A percentile compares a stretch with the other conserved stretches of the same genome.
Evolutionary conservation across 2,797 vertebrate species (phyloP).

Genomic region (Pseudochaenichthys georgianus): DNA sequence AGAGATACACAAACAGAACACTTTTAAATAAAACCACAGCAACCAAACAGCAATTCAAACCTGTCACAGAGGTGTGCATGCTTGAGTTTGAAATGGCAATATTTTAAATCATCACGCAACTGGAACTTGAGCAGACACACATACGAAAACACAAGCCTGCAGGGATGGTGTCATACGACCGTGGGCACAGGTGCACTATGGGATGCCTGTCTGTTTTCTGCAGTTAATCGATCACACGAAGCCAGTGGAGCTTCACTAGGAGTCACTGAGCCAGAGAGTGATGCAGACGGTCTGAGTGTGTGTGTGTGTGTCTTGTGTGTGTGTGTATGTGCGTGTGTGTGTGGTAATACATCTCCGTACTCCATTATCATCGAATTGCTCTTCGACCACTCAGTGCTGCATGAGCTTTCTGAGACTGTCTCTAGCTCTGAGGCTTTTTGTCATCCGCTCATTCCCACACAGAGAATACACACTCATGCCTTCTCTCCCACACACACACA

Average conservation of each 20-base stretch:
- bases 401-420: conserved; percentile 53
- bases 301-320: conserved; percentile 4
- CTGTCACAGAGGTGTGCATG: conserved; percentile 55
- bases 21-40: conserved; percentile 4
- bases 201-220: conserved; percentile 73
- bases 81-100: conserved; percentile 38
- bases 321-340: conserved; percentile 14
- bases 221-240: conserved; percentile 79
- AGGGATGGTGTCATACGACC: conserved; percentile 55
- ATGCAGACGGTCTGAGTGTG: conserved; percentile 48
- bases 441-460: conserved; percentile 59
- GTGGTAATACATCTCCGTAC: conserved; percentile 54
- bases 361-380: conserved; percentile 64
- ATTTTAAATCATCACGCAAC: conserved; percentile 26
- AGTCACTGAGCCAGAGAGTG: conserved; percentile 68
- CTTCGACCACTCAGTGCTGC: conserved; percentile 49
- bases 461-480: conserved; percentile 6
- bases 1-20: conserved; percentile 12
- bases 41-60: conserved; percentile 51
- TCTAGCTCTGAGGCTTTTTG: conserved; percentile 58
- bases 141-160: conserved; percentile 2
- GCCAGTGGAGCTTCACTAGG: conserved; percentile 67
- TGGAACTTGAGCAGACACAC: conserved; percentile 27
- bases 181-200: conserved; percentile 74
- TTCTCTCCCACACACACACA: neutral